These are phyloP conservation scores for Spizaetus ornatus DNA, from an alignment of 2,113 vertebrate species.

Conservation along the genomic window DNA sequence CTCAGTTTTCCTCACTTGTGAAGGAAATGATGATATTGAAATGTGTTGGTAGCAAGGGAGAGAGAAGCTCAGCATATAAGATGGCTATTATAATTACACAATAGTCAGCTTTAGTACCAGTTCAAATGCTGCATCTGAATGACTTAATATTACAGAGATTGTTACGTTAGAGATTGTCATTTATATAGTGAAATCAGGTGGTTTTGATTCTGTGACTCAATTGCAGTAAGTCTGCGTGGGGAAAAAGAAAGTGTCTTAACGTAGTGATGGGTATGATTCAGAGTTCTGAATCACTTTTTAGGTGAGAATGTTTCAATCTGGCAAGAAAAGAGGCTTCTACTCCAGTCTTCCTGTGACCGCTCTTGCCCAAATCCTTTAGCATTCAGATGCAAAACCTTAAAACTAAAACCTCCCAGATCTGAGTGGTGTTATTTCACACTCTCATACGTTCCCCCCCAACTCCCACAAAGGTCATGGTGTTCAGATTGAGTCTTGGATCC, in stretches of 20 bases:
- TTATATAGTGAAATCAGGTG: neutral
- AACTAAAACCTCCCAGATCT: neutral
- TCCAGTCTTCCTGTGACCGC: neutral
- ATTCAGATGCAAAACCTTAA: neutral
- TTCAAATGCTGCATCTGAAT: neutral
- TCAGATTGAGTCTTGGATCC: neutral
- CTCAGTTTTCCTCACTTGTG: neutral
- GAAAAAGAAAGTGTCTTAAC: neutral
- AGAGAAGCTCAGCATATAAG: rapidly evolving
- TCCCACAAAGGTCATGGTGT: neutral
- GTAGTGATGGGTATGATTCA: neutral
- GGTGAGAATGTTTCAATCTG: neutral
- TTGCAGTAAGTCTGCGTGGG: neutral
- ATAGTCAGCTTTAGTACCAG: neutral
- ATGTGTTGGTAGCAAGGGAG: neutral
- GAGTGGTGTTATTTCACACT: neutral
- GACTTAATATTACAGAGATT: neutral
- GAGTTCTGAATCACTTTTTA: neutral
- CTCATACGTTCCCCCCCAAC: rapidly evolving
- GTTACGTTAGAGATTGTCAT: neutral
- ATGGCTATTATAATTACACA: neutral
- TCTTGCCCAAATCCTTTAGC: neutral
- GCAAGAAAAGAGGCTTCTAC: neutral
- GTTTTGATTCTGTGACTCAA: neutral
- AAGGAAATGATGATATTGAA: neutral